phyloP scores from a whole-genome alignment of 2,888 invertebrate genomes.

The Sussaba pulchella region DNA sequence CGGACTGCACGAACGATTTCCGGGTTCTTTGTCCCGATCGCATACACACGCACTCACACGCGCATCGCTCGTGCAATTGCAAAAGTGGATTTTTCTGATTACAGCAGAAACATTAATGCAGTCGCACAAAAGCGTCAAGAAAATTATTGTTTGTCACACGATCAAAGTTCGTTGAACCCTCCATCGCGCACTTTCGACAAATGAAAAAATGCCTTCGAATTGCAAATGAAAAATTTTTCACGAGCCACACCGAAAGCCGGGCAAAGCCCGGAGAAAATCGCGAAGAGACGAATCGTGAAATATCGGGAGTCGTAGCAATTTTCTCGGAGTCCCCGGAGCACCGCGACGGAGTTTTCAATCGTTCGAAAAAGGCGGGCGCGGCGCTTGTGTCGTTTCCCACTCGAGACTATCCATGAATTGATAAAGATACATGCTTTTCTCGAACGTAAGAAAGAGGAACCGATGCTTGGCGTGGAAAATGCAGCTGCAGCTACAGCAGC shows the following conservation, averaged over 20 bases:
- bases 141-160: conserved; percentile 10
- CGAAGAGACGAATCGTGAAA: conserved; percentile 45
- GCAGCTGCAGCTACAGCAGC: background rate
- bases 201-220: conserved; percentile 14
- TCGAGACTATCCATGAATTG: conserved; percentile 63
- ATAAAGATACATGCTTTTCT: conserved; percentile 59
- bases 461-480: conserved; percentile 14
- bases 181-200: background rate
- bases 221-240: too few relatives aligned
- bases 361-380: conserved; percentile 5
- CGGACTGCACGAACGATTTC: background rate
- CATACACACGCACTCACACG: background rate
- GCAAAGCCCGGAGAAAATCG: conserved; percentile 10
- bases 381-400: conserved; percentile 53
- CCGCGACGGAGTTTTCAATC: conserved; percentile 48
- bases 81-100: background rate
- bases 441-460: conserved; percentile 40
- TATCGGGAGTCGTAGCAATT: background rate
- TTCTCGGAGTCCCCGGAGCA: conserved; percentile 20
- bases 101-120: background rate
- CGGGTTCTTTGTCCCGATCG: conserved; percentile 5
- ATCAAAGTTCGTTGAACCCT: conserved; percentile 47
- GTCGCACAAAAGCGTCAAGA: background rate
- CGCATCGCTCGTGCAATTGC: background rate
- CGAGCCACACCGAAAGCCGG: too few relatives aligned